Evolutionary conservation across 2,888 invertebrate species (phyloP), one percentile per base, ranked within the genome.

Genomic region (Candidula unifasciata): DNA sequence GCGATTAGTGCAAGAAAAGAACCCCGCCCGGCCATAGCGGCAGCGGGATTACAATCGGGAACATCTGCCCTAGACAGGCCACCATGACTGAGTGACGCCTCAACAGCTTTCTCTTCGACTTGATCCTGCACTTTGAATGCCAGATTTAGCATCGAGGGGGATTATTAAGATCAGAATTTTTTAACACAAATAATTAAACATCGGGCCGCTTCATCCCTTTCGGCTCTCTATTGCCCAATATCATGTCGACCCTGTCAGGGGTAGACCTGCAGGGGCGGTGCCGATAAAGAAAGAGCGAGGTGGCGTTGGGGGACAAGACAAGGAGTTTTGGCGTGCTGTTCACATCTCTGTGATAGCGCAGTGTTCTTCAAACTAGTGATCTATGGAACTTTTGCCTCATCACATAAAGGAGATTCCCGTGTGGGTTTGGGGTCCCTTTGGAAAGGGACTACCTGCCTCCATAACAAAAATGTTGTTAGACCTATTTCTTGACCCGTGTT

Each of bases 141-240:
- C 27, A 52, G 74, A 74, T 74, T 74, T 54, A 30, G 54, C 74
- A 54, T 33, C 8, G 74, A 24, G 74, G 54, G 3, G 18, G 54
- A 74, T 74, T 33, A 74, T 54, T 33, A 30, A 18, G 74, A 52
- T 30, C 54, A 27, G 16, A 74, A 54, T n/a, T 54, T 44, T 74
- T 74, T 74, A 54, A 54, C 30, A 33, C 54, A 54, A 54, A 74
- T 74, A 74, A 74, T 74, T 54, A 54, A 54, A 73, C 54, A 52
- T 30, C 54, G 52, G 54, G 21, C 8, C 27, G 2, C 2, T 27
- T 27, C 18, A 8, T 5, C 13, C 30, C 30, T 0, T n/a, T 18
- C 54, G 18, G 16, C 30, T 52, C 54, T 52, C 74, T 54, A 5
- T 54, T 52, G 74, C 30, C 30, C 27, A 52, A 74, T 27, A 54